A percentile compares a stretch with the other conserved stretches of the same genome.
phyloP scores from a whole-genome alignment of 2,797 vertebrate species.

The Syngnathus rostellatus region DNA sequence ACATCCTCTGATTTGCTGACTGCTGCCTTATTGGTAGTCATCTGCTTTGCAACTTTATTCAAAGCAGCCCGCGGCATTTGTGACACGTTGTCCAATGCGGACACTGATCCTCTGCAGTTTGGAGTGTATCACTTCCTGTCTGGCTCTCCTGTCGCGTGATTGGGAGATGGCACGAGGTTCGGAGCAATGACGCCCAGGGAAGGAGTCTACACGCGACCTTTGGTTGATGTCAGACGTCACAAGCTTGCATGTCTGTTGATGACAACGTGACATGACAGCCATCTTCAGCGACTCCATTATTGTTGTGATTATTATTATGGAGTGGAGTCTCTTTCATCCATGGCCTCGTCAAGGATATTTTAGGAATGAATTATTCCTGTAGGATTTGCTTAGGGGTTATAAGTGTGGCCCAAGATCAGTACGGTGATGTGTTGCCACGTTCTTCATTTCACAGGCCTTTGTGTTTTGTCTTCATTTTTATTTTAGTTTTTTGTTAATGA shows the following conservation, averaged over 20 bases:
- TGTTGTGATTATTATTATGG: background rate
- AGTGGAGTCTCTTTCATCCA: constrained; percentile 29
- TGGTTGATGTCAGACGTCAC: constrained; percentile 72
- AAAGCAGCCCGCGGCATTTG: background rate
- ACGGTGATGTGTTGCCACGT: background rate
- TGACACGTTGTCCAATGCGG: background rate
- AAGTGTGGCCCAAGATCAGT: background rate
- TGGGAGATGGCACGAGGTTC: constrained; percentile 23
- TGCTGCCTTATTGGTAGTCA: constrained; percentile 29
- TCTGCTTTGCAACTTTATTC: constrained; percentile 32
- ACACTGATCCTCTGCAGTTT: constrained; percentile 18
- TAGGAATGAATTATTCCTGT: constrained; percentile 49
- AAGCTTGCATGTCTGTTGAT: constrained; percentile 34
- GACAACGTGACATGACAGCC: too few relatives aligned
- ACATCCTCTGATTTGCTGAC: constrained; percentile 24
- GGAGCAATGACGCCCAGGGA: constrained; percentile 11
- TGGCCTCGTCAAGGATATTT: constrained; percentile 25
- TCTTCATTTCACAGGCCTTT: background rate
- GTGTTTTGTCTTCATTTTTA: background rate
- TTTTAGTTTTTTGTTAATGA: background rate
- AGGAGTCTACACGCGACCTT: constrained; percentile 71
- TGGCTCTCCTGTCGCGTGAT: constrained; percentile 8
- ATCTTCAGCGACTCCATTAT: too few relatives aligned
- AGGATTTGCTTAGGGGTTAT: background rate
- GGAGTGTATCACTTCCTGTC: constrained; percentile 51